Evolutionary conservation across 2,113 vertebrate species (phyloP).

Genomic region (Petromus typicus): DNA sequence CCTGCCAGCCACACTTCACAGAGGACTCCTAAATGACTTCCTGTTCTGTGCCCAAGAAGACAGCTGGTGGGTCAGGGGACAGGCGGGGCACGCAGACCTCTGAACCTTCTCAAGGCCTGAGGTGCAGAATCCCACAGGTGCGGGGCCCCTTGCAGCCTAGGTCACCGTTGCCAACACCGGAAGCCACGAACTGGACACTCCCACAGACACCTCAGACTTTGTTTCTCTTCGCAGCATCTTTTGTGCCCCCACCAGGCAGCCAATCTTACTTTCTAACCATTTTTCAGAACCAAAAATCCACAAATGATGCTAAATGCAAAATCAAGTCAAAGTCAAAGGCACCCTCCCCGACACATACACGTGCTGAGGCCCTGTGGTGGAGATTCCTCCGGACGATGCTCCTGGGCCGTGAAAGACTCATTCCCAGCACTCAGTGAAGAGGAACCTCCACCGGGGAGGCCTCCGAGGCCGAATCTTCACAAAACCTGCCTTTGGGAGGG

Average conservation of each 20-base stretch:
- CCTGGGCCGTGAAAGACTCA: no score
- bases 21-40: not conserved
- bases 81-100: not conserved
- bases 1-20: not conserved
- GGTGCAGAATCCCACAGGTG: not conserved
- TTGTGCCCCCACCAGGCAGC: not conserved
- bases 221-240: not conserved
- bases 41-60: not conserved
- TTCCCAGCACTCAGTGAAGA: not conserved
- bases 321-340: not conserved
- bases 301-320: not conserved
- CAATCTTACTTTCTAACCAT: not conserved
- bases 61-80: not conserved
- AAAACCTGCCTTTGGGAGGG: not conserved
- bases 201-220: fast-evolving
- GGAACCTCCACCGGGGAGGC: not conserved
- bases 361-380: not conserved
- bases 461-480: not conserved
- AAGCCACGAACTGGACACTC: not conserved
- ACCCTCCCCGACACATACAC: fast-evolving
- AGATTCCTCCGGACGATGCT: not conserved
- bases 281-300: not conserved
- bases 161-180: not conserved
- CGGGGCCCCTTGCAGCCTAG: not conserved
- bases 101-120: not conserved